Evolutionary conservation across 2,888 invertebrate species (phyloP), one percentile per base, ranked within the genome.

Genomic region (Drosophila longiperda): DNA sequence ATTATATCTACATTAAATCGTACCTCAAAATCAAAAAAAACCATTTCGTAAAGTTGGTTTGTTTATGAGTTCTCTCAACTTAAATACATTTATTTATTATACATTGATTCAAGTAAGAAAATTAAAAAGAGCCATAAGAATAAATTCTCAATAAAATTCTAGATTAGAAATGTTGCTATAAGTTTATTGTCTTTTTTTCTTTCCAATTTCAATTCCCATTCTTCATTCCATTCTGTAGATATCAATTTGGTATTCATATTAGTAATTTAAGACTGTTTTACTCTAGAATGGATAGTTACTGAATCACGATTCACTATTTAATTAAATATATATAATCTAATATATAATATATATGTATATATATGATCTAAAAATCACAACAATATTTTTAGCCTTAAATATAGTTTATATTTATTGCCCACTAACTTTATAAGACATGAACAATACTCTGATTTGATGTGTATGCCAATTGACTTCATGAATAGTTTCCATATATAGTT

Each of bases 401-500:
- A 45, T 45, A 20, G 12, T 20, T 20, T 38, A 7, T 15, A 5
- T 38, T 3, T 8, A 8, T 17, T 6, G 38, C 38, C 17, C 38
- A 17, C 38, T 8, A 17, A 38, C 17, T 38, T 17, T 3, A 17
- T 38, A 38, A 17, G 17, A 17, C 17, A 17, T 36, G 20, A 20
- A 20, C 20, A 7, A 45, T 20, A 45, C 12, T 45, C 20, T 12
- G 12, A 45, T 45, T 23, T 45, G 23, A n/a, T 12, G n/a, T 15
- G 1, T 23, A 9, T 34, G 1, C 36, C 6, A 23, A 8, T 12
- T 12, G 12, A 40, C 20, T 40, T 55, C n/a, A 15, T 29, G 12
- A 55, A 40, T 29, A 40, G 29, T 55, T 40, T 57, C 7, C 11
- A 40, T 57, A 40, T 32, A n/a, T 40, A 38, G 8, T 40, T 40